Base-by-base conservation (phyloP, 1,140 invertebrate genomes). In the Drosophila burlai region DNA sequence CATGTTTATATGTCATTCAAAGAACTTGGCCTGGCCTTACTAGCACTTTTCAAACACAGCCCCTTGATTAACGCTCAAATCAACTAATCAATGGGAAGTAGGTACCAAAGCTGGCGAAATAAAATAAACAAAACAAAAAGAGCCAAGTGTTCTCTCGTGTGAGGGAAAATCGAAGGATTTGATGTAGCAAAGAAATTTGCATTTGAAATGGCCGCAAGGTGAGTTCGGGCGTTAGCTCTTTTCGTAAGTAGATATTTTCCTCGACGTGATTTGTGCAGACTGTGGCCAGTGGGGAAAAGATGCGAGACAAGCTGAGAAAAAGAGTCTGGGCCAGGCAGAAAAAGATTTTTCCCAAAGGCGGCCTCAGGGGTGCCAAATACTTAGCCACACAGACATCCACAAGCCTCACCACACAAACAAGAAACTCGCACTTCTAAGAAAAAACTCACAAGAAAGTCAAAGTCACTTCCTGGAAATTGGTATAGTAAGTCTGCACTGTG, bases 21-120 rank as follows among this genome's bases (percentile, higher is more conserved):
- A 34, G 11, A 34, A 10, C 34, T 34, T 34, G 2, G 34, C 34
- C 34, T 34, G 34, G 9, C 10, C 31, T 31, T 34, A 45, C n/a
- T 29, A 8, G 15, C 16, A 47, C 18, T 31, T 42, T 36, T 45
- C 42, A 10, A 62, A n/a, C 24, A 26, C 43, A 36, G 31, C 15
- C 31, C 31, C 34, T 66, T 76, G 84, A 84, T 87, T 89, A 81
- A 89, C 81, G 66, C 65, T 46, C 65, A 81, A 89, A 79, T 87
- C 84, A 89, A 85, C 68, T 78, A 89, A 87, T 89, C 84, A 81
- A 87, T 87, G 79, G 81, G 74, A 87, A 89, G 73, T 63, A 8
- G 8, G 15, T 47, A 71, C 66, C 63, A 71, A 54, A 49, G 43
- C 68, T 72, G 24, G 9, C 36, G 24, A 18, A 54, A 42, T 18